Base-by-base conservation (phyloP, 1,140 invertebrate genomes). In the Drosophila takahashii region DNA sequence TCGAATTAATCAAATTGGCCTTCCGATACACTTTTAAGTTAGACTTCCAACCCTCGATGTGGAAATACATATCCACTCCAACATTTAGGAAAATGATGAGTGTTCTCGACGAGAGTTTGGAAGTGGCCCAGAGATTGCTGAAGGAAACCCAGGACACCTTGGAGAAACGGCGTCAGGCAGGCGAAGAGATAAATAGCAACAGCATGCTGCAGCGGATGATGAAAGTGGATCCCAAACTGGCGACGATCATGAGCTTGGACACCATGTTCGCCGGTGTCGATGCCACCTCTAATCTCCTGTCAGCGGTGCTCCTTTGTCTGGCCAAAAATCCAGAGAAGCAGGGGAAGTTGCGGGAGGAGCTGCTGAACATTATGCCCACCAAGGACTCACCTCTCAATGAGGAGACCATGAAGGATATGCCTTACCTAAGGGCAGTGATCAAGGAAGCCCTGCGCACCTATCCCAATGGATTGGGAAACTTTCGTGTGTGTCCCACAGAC, bases 401-500 rank as follows among this genome's bases (percentile, higher is more conserved):
- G 34, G 70, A 89, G 5, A 92, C 81, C 13, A 75, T 91, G 78
- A 81, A 60, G 42, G 71, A 81, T 44, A 77, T 91, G 71, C 93
- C 93, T 0, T 94, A 94, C 62, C 74, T 94, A 45, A 92, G 94
- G 73, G 93, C 93, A 9, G 93, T 93, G 45, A 93, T 94, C 29
- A 94, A 93, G 57, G 93, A 94, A 61, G 95, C 95, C 6, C 93
- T 97, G 18, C 93, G 96, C 91, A 94, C 97, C 91, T 96, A 96
- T 92, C 97, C 97, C 26, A 96, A 97, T 10, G 96, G 97, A 5
- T 94, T 97, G 58, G 97, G 96, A 29, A 96, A 97, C 79, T 95
- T 96, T 11, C 93, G 97, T 51, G 95, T 95, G 60, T 94, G 96
- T 45, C 95, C 95, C 45, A 94, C 94, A 29, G 95, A 98, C 76